Evolutionary conservation across 2,113 vertebrate species (phyloP).

Genomic region (Syngnathus floridae): DNA sequence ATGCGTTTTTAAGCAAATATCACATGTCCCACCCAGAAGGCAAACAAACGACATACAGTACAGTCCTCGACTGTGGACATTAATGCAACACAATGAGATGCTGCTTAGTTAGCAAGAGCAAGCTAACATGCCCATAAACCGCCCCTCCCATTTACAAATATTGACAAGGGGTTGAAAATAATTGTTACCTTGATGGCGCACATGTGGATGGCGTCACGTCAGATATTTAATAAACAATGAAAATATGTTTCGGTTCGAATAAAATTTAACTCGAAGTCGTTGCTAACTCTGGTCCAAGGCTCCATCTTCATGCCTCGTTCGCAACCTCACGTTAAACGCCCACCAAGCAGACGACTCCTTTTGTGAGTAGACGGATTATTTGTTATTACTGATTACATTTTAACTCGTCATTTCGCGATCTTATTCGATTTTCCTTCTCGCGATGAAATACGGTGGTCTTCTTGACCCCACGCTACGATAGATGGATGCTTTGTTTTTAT

Average conservation of each 20-base stretch:
- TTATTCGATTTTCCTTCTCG: not conserved
- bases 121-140: slow-evolving; percentile 27
- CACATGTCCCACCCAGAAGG: not conserved
- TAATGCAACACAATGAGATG: slow-evolving; percentile 6
- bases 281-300: not conserved
- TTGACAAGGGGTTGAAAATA: not conserved
- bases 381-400: not conserved
- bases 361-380: not conserved
- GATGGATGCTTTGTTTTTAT: not conserved
- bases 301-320: not conserved
- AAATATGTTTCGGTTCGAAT: not conserved
- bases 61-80: not conserved
- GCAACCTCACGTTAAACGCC: not conserved
- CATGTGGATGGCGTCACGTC: slow-evolving; percentile 10
- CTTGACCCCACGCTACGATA: not conserved
- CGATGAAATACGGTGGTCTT: not conserved
- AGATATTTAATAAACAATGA: not conserved
- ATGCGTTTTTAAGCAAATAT: not conserved
- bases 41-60: not conserved
- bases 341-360: not conserved
- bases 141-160: no score
- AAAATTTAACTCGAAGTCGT: not conserved
- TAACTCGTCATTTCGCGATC: no score
- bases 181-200: slow-evolving; percentile 32
- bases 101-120: slow-evolving; percentile 9